Conservation (phyloP, 1,140 invertebrate genomes). For the Platorchestia sp. region DNA sequence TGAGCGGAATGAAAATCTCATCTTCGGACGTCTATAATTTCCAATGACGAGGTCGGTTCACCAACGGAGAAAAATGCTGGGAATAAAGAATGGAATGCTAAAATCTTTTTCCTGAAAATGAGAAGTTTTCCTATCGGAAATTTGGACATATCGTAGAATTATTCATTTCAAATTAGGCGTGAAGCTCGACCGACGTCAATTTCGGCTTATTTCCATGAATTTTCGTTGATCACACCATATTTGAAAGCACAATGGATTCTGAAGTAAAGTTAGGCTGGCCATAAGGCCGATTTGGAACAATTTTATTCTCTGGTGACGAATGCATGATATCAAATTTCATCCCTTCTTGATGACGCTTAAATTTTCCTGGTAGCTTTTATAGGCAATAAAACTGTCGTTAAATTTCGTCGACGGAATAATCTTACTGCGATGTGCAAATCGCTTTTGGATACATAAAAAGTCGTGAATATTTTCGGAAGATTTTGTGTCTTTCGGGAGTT, state of each 20-base stretch:
- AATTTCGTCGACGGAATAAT: background rate
- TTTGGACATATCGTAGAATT: background rate
- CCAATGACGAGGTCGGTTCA: background rate
- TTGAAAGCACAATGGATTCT: background rate
- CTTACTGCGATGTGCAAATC: background rate
- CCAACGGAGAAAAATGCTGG: background rate
- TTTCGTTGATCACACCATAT: background rate
- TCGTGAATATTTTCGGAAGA: background rate
- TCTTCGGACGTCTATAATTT: background rate
- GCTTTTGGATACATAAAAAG: background rate
- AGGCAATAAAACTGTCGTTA: constrained; percentile 34
- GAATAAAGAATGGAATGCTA: background rate
- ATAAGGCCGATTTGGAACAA: background rate
- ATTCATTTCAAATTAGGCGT: background rate
- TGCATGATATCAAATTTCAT: background rate
- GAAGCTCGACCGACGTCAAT: background rate
- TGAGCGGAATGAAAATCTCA: background rate
- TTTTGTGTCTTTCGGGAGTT: background rate
- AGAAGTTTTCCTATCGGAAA: background rate
- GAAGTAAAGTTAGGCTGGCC: background rate
- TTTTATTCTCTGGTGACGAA: background rate
- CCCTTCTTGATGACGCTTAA: background rate
- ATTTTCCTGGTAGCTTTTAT: constrained; percentile 15
- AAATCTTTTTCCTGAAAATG: background rate
- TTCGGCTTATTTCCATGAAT: background rate